Conservation (phyloP, 1,140 invertebrate species). For the Conus betulinus region DNA sequence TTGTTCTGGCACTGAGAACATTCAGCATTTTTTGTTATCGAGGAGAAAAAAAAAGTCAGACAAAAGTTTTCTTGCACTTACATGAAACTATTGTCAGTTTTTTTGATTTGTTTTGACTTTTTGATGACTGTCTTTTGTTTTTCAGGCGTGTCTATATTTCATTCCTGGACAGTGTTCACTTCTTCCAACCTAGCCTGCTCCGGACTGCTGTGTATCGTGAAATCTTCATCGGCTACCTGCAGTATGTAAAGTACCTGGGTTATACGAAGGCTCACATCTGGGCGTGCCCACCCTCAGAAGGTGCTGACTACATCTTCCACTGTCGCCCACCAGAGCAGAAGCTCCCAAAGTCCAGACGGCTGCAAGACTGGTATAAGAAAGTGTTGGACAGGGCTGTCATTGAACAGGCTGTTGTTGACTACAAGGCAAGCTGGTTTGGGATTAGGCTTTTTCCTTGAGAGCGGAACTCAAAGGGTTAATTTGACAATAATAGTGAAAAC, state of each 20-base stretch:
- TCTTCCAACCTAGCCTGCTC: slow-evolving; percentile 97
- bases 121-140: not conserved
- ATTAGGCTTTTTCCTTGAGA: no score
- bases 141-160: slow-evolving; percentile 97
- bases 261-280: slow-evolving; percentile 94
- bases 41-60: no score
- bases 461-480: no score
- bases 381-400: slow-evolving; percentile 99
- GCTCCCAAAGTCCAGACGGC: slow-evolving; percentile 98
- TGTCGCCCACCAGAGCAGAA: slow-evolving; percentile 99
- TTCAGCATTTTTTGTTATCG: no score
- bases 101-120: no score
- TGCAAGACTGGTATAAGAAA: slow-evolving; percentile 99
- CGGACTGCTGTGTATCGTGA: slow-evolving; percentile 99
- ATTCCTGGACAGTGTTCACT: slow-evolving; percentile 99
- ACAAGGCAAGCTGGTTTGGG: slow-evolving; percentile 82
- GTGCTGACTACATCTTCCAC: slow-evolving; percentile 99
- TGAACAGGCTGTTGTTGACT: slow-evolving; percentile 98
- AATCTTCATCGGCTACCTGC: slow-evolving; percentile 98
- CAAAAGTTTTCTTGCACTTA: no score
- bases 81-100: no score
- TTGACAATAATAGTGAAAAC: no score
- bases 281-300: slow-evolving; percentile 99
- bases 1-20: no score
- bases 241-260: slow-evolving; percentile 98